Conservation (phyloP, 2,888 invertebrate genomes). For the Torymus aiolomorphi region DNA sequence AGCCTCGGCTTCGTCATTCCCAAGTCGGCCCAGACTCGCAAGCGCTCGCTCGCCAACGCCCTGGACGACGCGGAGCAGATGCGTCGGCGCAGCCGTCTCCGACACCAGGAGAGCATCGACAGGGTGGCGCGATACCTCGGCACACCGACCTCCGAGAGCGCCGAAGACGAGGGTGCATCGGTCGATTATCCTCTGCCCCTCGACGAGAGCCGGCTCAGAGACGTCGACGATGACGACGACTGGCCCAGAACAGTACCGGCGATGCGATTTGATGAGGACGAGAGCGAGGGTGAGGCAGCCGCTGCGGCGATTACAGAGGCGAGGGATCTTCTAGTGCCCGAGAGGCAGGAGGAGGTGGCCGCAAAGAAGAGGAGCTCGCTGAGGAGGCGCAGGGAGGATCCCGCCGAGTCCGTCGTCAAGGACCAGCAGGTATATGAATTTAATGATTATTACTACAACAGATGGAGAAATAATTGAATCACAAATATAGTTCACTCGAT, state of each 20-base stretch:
- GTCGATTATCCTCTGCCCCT: too few relatives aligned
- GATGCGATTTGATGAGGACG: not conserved
- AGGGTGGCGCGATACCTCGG: slow-evolving; percentile 49
- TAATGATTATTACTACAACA: too few relatives aligned
- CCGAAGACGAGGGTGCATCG: too few relatives aligned
- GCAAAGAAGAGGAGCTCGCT: slow-evolving; percentile 47
- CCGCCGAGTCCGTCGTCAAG: slow-evolving; percentile 44
- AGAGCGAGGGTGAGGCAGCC: not conserved
- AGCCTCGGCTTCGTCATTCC: not conserved
- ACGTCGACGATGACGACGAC: not conserved
- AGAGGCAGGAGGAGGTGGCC: slow-evolving; percentile 23
- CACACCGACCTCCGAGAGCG: too few relatives aligned
- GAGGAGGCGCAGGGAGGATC: slow-evolving; percentile 50
- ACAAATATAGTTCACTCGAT: too few relatives aligned
- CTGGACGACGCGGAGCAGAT: not conserved
- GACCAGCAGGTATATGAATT: slow-evolving; percentile 35
- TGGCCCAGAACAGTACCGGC: too few relatives aligned
- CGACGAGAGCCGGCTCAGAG: slow-evolving; percentile 4
- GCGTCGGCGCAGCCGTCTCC: slow-evolving; percentile 42
- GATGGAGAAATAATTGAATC: too few relatives aligned
- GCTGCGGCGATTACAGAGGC: not conserved
- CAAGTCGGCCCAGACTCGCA: slow-evolving; percentile 10
- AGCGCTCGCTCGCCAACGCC: slow-evolving; percentile 24
- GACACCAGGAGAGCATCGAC: slow-evolving; percentile 53
- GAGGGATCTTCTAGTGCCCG: slow-evolving; percentile 7